Evolutionary conservation across 2,113 vertebrate genomes (phyloP).

Genomic region (Erythrolamprus reginae): DNA sequence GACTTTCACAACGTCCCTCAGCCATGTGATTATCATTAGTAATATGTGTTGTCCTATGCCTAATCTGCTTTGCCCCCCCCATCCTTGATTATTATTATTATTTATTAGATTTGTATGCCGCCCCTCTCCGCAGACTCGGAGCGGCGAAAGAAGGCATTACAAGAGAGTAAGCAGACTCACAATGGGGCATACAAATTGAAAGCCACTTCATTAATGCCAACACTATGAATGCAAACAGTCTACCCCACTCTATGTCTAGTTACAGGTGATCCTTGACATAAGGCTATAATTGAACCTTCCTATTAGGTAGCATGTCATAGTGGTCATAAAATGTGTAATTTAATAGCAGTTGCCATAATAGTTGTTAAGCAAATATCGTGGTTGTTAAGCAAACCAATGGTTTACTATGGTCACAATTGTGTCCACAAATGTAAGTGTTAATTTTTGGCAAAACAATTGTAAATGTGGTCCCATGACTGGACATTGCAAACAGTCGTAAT

Average conservation of each 20-base stretch:
- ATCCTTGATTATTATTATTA: too few relatives aligned
- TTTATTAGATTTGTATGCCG: too few relatives aligned
- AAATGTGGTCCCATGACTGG: not conserved
- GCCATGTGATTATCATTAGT: not conserved
- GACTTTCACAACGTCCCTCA: not conserved
- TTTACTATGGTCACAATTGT: not conserved
- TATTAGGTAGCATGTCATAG: not conserved
- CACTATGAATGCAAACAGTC: not conserved
- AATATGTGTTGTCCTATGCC: not conserved
- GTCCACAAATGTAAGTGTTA: not conserved
- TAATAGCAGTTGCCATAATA: not conserved
- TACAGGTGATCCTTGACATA: not conserved
- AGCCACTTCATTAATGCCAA: not conserved
- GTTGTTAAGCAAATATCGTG: not conserved
- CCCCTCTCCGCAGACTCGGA: too few relatives aligned
- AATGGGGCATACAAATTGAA: not conserved
- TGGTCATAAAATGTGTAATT: not conserved
- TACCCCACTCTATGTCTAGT: not conserved
- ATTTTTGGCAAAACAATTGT: not conserved
- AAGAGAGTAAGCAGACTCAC: not conserved
- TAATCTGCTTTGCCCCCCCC: not conserved
- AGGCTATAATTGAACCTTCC: not conserved
- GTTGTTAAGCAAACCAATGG: not conserved
- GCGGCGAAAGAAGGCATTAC: not conserved
- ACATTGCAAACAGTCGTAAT: not conserved